These are phyloP conservation scores for Microcebus jonahi DNA, from an alignment of 2,113 vertebrate species.

Conservation along the genomic window DNA sequence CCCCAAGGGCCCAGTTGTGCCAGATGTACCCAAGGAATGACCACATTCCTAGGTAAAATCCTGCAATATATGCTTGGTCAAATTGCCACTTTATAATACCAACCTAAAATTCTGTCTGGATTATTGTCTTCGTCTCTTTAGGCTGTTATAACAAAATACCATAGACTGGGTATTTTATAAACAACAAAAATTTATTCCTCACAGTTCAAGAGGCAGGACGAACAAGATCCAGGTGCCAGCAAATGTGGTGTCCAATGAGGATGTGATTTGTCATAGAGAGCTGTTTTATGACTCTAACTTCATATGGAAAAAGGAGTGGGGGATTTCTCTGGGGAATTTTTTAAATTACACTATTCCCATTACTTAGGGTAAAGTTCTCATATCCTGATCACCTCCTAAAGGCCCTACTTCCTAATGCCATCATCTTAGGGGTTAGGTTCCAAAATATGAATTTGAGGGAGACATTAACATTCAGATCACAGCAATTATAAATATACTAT, in stretches of 20 bases:
- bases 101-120: not conserved
- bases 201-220: not conserved
- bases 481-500: not conserved
- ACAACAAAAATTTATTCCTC: not conserved
- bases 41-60: not conserved
- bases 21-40: not conserved
- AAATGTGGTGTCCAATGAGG: not conserved
- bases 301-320: not conserved
- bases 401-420: not conserved
- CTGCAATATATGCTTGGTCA: not conserved
- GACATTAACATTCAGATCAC: not conserved
- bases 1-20: not conserved
- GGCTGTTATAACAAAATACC: not conserved
- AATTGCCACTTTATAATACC: not conserved
- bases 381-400: not conserved
- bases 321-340: not conserved
- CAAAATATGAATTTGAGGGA: not conserved
- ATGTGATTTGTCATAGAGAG: not conserved
- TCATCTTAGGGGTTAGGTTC: not conserved
- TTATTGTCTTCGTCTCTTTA: not conserved
- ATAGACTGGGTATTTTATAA: not conserved
- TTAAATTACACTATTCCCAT: not conserved
- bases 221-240: not conserved
- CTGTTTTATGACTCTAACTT: not conserved
- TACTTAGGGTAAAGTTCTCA: not conserved